Conservation (phyloP, 2,888 invertebrate species). For the Suillia variegata region DNA sequence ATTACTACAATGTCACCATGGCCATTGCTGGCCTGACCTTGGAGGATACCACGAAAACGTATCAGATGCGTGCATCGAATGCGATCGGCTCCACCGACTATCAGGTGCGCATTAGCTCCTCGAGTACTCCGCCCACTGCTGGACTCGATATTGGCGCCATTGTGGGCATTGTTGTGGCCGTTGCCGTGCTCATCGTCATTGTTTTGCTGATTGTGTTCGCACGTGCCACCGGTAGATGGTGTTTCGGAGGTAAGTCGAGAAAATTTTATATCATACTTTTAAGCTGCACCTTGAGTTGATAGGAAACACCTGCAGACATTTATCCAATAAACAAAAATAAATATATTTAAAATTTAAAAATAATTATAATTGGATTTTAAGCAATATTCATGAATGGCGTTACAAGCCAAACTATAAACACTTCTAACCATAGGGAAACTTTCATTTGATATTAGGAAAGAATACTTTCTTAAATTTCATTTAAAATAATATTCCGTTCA, state of each 20-base stretch:
- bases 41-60: slow-evolving; percentile 76
- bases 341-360: too few species aligned
- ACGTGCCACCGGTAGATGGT: slow-evolving; percentile 82
- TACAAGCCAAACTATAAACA: too few species aligned
- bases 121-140: slow-evolving; percentile 69
- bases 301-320: too few species aligned
- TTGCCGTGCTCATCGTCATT: slow-evolving; percentile 71
- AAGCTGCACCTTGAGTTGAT: too few species aligned
- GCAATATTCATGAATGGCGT: too few species aligned
- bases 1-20: slow-evolving; percentile 72
- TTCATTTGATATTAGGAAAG: too few species aligned
- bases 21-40: slow-evolving; percentile 71
- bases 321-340: too few species aligned
- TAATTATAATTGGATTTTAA: too few species aligned
- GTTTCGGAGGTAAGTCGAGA: slow-evolving; percentile 77
- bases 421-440: too few species aligned
- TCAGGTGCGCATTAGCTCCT: slow-evolving; percentile 72
- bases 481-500: too few species aligned
- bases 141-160: slow-evolving; percentile 78
- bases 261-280: too few species aligned
- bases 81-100: slow-evolving; percentile 71
- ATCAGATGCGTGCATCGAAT: slow-evolving; percentile 72
- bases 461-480: too few species aligned
- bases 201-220: slow-evolving; percentile 74
- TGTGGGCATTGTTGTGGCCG: slow-evolving; percentile 74